phyloP scores from a whole-genome alignment of 2,797 vertebrate genomes.

The Epinephelus malabaricus region DNA sequence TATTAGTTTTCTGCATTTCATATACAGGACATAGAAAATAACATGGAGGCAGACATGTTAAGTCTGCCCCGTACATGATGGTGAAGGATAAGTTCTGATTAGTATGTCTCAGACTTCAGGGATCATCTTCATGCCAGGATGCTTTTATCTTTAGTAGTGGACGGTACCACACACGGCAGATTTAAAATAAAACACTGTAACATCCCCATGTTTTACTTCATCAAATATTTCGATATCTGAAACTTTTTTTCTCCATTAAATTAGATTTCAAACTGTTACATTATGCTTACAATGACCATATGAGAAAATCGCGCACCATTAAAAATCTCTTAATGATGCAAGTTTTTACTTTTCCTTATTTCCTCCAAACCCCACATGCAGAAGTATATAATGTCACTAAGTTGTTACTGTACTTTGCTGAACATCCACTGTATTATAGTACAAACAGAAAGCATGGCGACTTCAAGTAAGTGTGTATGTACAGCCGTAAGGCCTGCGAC shows the following conservation, averaged over 20 bases:
- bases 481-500: conserved; percentile 67
- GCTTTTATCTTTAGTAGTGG: conserved; percentile 32
- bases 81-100: conserved; percentile 38
- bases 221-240: conserved; percentile 30
- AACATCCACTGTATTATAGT: conserved; percentile 82
- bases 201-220: conserved; percentile 23
- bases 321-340: conserved; percentile 19
- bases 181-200: conserved; percentile 29
- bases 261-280: conserved; percentile 25
- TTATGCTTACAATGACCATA: conserved; percentile 11
- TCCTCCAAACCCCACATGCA: conserved; percentile 67
- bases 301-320: neutral
- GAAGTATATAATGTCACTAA: conserved; percentile 74
- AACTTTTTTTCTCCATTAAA: conserved; percentile 23
- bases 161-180: conserved; percentile 6
- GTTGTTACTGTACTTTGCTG: conserved; percentile 65
- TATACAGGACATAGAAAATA: conserved; percentile 56
- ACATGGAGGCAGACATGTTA: conserved; percentile 17
- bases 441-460: conserved; percentile 79
- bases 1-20: conserved; percentile 79
- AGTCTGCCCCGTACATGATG: conserved; percentile 23
- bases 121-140: conserved; percentile 57
- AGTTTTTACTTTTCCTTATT: conserved; percentile 36
- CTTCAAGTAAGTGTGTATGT: conserved; percentile 86
- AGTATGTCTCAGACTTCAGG: conserved; percentile 26